Evolutionary conservation across 2,888 invertebrate species (phyloP).

Genomic region (Hypena proboscidalis): DNA sequence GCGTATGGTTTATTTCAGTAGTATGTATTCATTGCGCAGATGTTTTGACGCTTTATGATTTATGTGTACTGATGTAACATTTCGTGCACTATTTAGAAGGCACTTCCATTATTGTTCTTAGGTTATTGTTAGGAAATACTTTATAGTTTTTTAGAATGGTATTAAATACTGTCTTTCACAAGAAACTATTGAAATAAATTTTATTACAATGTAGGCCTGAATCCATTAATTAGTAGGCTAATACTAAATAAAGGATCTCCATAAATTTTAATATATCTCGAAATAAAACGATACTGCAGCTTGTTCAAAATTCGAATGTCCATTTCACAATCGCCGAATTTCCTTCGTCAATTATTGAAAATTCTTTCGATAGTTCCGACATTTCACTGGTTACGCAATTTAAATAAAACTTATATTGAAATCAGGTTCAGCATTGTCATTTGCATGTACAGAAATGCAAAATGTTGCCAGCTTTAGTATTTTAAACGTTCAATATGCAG

Average conservation of each 20-base stretch:
- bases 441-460: background rate
- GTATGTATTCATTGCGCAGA: constrained; percentile 3
- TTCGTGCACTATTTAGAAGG: no score
- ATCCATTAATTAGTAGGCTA: no score
- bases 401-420: constrained; percentile 2
- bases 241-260: no score
- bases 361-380: background rate
- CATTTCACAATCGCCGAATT: background rate
- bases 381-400: constrained; percentile 7
- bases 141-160: no score
- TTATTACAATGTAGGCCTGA: no score
- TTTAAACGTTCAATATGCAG: background rate
- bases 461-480: background rate
- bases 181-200: no score
- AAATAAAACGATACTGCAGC: no score
- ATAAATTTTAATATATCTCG: no score
- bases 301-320: background rate
- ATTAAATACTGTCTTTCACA: no score
- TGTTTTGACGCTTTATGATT: background rate
- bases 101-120: no score
- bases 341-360: constrained; percentile 4
- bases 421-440: background rate
- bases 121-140: no score
- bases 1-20: constrained; percentile 3
- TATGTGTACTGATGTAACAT: background rate